phyloP scores from a whole-genome alignment of 2,113 vertebrate genomes.

The Tachysurus fulvidraco region DNA sequence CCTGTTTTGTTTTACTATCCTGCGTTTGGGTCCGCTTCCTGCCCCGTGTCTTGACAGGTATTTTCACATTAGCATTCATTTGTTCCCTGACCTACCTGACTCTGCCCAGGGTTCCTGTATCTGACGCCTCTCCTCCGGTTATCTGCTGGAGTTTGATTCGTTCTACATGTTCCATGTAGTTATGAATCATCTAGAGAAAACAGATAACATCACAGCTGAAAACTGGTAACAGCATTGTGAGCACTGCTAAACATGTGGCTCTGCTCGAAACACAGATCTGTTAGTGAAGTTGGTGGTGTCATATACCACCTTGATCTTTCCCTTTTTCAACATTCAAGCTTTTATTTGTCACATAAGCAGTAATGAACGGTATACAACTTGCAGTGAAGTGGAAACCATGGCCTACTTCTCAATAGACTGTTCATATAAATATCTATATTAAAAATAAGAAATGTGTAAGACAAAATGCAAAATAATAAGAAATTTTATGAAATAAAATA shows the following conservation, averaged over 20 bases:
- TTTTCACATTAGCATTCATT: neutral
- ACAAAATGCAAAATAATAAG: too few species aligned
- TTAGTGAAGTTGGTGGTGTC: neutral
- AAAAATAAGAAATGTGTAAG: too few species aligned
- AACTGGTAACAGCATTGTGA: neutral
- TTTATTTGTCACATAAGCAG: too few species aligned
- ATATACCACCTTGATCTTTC: neutral
- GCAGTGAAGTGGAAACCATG: too few species aligned
- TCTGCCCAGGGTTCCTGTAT: constrained; percentile 58
- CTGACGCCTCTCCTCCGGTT: constrained; percentile 63
- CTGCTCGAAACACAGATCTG: neutral
- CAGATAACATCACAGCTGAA: constrained; percentile 14
- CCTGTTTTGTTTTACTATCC: too few species aligned
- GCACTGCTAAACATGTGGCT: neutral
- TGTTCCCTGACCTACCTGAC: constrained; percentile 63
- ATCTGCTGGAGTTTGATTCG: constrained; percentile 92
- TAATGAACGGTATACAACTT: too few species aligned
- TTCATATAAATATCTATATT: too few species aligned
- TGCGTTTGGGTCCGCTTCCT: too few species aligned
- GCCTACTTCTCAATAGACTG: too few species aligned
- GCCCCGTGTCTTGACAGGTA: too few species aligned
- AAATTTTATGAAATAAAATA: too few species aligned
- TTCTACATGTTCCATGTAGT: constrained; percentile 96
- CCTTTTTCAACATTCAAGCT: too few species aligned
- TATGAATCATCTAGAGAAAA: constrained; percentile 91